Conservation (phyloP, 2,888 invertebrate genomes). For the Rotaria macrura region DNA sequence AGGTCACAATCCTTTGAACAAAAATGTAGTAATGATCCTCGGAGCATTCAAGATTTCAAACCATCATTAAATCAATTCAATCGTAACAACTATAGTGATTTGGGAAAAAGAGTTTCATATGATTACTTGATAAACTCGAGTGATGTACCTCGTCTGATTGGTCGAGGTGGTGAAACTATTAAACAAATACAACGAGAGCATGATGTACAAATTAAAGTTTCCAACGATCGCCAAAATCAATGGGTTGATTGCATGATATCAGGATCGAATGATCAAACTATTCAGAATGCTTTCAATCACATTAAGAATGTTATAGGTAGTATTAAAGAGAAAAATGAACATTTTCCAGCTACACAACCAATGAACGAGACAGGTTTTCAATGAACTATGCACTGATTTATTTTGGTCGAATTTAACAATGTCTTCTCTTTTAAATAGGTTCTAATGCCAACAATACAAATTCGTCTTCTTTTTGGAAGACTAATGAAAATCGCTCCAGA, state of each 20-base stretch:
- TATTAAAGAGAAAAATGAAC: neutral
- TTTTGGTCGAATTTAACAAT: too few relatives aligned
- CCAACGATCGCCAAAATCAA: slow-evolving; percentile 12
- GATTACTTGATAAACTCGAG: neutral
- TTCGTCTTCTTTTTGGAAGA: neutral
- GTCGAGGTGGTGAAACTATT: neutral
- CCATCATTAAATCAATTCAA: neutral
- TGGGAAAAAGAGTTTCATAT: neutral
- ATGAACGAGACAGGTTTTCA: neutral
- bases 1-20: neutral
- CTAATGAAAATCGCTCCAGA: neutral
- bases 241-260: neutral
- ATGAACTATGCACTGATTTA: neutral
- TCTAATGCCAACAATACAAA: neutral
- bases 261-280: neutral
- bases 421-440: neutral
- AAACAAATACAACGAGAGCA: neutral
- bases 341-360: neutral
- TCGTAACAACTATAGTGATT: neutral
- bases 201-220: neutral
- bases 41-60: neutral
- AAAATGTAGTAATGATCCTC: neutral
- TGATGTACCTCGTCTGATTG: slow-evolving; percentile 3
- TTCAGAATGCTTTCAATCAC: neutral
- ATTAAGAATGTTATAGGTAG: neutral